phyloP scores from a whole-genome alignment of 2,888 invertebrate species.

The Scaptomyza tumidula region DNA sequence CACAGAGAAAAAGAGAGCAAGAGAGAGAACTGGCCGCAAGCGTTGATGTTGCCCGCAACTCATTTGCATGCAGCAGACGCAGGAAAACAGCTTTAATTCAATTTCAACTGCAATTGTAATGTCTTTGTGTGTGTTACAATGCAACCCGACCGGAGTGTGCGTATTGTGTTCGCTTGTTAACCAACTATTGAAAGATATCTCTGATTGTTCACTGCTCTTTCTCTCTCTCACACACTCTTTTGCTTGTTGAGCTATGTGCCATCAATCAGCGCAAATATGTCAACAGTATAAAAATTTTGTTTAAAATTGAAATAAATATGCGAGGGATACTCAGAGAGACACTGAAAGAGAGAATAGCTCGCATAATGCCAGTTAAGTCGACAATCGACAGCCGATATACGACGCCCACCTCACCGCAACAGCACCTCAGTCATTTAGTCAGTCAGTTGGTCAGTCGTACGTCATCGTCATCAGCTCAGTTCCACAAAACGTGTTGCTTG shows the following conservation, averaged over 20 bases:
- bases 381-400: conserved; percentile 29
- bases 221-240: background rate
- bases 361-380: conserved; percentile 74
- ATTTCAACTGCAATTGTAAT: conserved; percentile 54
- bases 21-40: conserved; percentile 45
- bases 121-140: conserved; percentile 2
- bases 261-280: conserved; percentile 67
- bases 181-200: conserved; percentile 52
- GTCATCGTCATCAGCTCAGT: conserved; percentile 44
- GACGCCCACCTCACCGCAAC: conserved; percentile 46
- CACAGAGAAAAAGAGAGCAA: conserved; percentile 8
- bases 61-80: conserved; percentile 72
- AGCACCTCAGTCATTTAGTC: conserved; percentile 37
- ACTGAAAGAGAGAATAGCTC: conserved; percentile 28
- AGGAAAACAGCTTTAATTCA: conserved; percentile 72
- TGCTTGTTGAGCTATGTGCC: conserved; percentile 19
- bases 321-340: conserved; percentile 3
- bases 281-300: conserved; percentile 55
- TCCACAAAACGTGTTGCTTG: conserved; percentile 38
- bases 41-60: conserved; percentile 58
- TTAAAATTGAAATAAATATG: conserved; percentile 21
- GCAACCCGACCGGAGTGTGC: conserved; percentile 2
- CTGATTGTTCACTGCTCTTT: conserved; percentile 3
- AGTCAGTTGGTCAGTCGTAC: conserved; percentile 42
- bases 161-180: conserved; percentile 59